Conservation (phyloP, 2,113 vertebrate species). For the Atractosteus spatula region DNA sequence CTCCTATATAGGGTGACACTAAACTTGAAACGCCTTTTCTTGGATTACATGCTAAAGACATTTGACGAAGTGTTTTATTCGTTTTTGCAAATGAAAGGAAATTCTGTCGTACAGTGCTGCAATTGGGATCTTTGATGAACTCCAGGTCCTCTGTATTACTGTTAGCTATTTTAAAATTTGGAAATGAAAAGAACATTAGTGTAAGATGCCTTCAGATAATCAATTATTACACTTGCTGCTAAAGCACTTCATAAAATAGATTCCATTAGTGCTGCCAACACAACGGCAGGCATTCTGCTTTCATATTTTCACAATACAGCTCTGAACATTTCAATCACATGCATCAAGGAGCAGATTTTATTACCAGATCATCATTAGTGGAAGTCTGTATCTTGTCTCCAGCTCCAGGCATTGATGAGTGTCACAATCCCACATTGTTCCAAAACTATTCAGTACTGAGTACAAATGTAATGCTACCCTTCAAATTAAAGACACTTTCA, state of each 20-base stretch:
- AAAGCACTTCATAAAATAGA: constrained; percentile 13
- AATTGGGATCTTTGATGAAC: too few species aligned
- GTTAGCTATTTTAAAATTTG: too few species aligned
- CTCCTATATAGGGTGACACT: too few species aligned
- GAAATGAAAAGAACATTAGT: not conserved
- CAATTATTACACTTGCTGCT: constrained; percentile 19
- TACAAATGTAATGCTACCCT: not conserved
- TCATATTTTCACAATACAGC: not conserved
- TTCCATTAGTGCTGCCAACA: constrained; percentile 1
- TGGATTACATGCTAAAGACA: too few species aligned
- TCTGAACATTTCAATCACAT: not conserved
- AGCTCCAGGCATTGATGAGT: not conserved
- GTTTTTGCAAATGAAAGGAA: too few species aligned
- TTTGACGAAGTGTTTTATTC: too few species aligned
- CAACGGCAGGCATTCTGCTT: not conserved
- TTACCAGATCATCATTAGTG: constrained; percentile 9
- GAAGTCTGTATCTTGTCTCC: not conserved
- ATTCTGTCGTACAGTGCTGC: too few species aligned
- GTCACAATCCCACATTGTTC: not conserved
- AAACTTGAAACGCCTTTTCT: too few species aligned
- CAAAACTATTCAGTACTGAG: too few species aligned
- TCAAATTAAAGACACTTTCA: too few species aligned
- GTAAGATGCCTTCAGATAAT: constrained; percentile 18
- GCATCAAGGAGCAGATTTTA: not conserved
- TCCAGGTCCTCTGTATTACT: too few species aligned